Base-by-base conservation (phyloP, 2,888 invertebrate genomes). In the Xestoiulus laeticollis region DNA sequence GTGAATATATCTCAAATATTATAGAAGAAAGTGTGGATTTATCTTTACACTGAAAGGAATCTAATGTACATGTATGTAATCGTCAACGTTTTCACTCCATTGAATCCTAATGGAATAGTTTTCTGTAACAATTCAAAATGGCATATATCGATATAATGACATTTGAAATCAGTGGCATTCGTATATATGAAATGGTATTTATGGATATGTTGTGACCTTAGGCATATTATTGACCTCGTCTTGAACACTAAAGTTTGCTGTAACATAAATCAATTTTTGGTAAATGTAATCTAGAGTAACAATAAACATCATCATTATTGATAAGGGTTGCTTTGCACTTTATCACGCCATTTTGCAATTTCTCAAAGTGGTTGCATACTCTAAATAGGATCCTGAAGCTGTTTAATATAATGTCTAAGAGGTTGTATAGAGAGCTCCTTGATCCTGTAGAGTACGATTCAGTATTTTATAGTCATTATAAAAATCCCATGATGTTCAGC, bases 281-380 rank as follows among this genome's bases (percentile, higher is more conserved):
- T 48, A 48, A 48, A 14, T 48, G 48, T 48, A 16, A 14, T 14
- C 48, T 0, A 48, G 14, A 16, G 48, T 48, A 48, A 48, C 48
- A 48, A 14, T 48, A 48, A 48, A 48, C 16, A 19, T 48, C 48
- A 48, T 48, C 59, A 59, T 59, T 22, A 53, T n/a, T 22, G 59
- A 22, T 59, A 22, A 4, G 59, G n/a, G 22, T 6, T 48, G 59
- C 10, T 8, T 59, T 59, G 59, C 8, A 22, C 22, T 59, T 22
- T 22, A n/a, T 22, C 59, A 59, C n/a, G 59, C 59, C 59, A 59
- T 59, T 59, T 59, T 59, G 59, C n/a, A 59, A 22, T 59, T 59
- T 59, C 59, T 3, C n/a, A 59, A 8, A 22, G n/a, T 59, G n/a
- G 59, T 22, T n/a, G 59, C n/a, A 22, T 6, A 59, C 59, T 6